phyloP scores from a whole-genome alignment of 2,113 vertebrate species.

The Ibidorhyncha struthersii region DNA sequence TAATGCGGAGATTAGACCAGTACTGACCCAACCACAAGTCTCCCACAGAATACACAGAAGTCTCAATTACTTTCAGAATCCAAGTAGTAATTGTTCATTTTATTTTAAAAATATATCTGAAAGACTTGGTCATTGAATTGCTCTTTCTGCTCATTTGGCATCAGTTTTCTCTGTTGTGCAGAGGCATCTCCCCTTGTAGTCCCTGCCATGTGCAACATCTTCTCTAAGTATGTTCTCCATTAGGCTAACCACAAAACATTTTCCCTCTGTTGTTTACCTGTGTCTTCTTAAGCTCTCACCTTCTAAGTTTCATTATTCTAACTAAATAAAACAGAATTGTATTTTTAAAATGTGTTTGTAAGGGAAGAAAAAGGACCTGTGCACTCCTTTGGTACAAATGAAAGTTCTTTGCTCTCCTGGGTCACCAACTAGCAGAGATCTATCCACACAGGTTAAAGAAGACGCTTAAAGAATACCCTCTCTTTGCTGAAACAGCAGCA shows the following conservation, averaged over 20 bases:
- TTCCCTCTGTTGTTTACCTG: not conserved
- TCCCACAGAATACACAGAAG: not conserved
- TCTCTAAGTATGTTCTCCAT: not conserved
- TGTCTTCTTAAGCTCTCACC: not conserved
- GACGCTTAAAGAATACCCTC: not conserved
- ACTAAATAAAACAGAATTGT: not conserved
- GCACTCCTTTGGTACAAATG: not conserved
- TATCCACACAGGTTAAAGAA: not conserved
- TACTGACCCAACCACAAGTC: not conserved
- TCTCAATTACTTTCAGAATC: not conserved
- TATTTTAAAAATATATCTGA: not conserved
- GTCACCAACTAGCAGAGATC: conserved; percentile 4
- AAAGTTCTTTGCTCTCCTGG: not conserved
- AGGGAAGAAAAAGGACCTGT: not conserved
- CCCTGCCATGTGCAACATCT: not conserved
- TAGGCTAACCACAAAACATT: not conserved
- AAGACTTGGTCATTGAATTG: not conserved
- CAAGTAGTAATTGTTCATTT: not conserved
- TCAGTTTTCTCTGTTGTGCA: not conserved
- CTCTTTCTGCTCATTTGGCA: not conserved
- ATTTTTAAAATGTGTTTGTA: not conserved
- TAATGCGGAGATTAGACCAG: not conserved
- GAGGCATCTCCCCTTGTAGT: not conserved
- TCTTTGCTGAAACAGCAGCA: conserved; percentile 4
- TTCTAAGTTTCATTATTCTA: not conserved